Conservation (phyloP, 2,797 vertebrate genomes). For the Xenops minutus region DNA sequence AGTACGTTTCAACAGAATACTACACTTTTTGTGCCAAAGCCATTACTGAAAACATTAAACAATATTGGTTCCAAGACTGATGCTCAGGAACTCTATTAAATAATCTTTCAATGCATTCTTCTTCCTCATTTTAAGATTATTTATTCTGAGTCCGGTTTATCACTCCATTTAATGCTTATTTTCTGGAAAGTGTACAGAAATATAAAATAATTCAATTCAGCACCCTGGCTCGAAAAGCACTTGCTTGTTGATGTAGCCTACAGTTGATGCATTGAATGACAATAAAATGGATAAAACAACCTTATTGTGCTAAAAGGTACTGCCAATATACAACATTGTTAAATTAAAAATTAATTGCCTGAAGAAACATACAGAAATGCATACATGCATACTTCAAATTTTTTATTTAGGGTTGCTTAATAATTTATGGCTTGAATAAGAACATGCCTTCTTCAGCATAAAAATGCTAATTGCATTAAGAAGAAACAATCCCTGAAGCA, state of each 20-base stretch:
- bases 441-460: conserved; percentile 51
- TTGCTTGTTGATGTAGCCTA: background rate
- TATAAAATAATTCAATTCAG: conserved; percentile 25
- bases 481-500: conserved; percentile 35
- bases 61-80: conserved; percentile 38
- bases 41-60: conserved; percentile 44
- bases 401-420: conserved; percentile 42
- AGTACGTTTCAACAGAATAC: background rate
- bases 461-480: conserved; percentile 53
- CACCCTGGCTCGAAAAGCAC: background rate
- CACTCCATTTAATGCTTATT: conserved; percentile 33
- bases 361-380: conserved; percentile 30
- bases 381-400: background rate
- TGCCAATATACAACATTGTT: conserved; percentile 19
- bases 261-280: conserved; percentile 1
- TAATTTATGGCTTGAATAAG: conserved; percentile 43
- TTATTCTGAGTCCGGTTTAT: conserved; percentile 49
- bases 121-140: conserved; percentile 4
- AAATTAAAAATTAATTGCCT: conserved; percentile 64
- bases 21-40: background rate
- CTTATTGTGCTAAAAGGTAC: conserved; percentile 9
- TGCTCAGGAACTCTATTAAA: conserved; percentile 53
- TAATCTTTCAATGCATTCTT: conserved; percentile 13
- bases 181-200: conserved; percentile 42
- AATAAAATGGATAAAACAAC: conserved; percentile 6